These are phyloP conservation scores for Mesembrinibis cayennensis DNA, from an alignment of 2,113 vertebrate species.

Conservation along the genomic window DNA sequence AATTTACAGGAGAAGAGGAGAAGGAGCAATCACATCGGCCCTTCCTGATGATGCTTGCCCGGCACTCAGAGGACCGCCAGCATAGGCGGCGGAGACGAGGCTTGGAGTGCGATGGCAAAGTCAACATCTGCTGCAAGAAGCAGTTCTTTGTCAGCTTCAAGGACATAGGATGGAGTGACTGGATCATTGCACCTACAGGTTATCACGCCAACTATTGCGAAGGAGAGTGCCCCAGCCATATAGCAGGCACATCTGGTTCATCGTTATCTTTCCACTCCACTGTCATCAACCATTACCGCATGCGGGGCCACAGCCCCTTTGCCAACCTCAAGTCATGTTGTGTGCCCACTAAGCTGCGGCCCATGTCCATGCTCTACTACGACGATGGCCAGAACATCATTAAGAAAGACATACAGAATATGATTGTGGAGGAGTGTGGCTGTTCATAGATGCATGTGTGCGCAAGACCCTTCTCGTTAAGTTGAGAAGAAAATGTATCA, in stretches of 20 bases:
- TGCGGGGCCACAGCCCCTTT: slow-evolving; percentile 92
- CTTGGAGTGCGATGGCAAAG: slow-evolving; percentile 96
- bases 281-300: slow-evolving; percentile 97
- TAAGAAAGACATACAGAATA: slow-evolving; percentile 98
- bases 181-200: slow-evolving; percentile 95
- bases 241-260: slow-evolving; percentile 90
- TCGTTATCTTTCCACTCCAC: slow-evolving; percentile 96
- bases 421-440: slow-evolving; percentile 99
- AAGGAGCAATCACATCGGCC: slow-evolving; percentile 93
- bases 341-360: slow-evolving; percentile 94
- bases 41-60: slow-evolving; percentile 93
- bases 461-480: not conserved
- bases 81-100: slow-evolving; percentile 86
- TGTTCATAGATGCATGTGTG: slow-evolving; percentile 81
- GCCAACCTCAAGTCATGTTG: slow-evolving; percentile 95
- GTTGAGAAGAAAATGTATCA: slow-evolving; percentile 12
- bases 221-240: slow-evolving; percentile 94
- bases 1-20: slow-evolving; percentile 77
- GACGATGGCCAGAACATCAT: slow-evolving; percentile 97
- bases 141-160: slow-evolving; percentile 98
- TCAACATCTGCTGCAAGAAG: slow-evolving; percentile 95
- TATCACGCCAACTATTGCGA: slow-evolving; percentile 99
- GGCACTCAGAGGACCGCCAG: slow-evolving; percentile 81
- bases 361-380: slow-evolving; percentile 99
- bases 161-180: slow-evolving; percentile 98